Evolutionary conservation across 2,113 vertebrate genomes (phyloP), one percentile per base, ranked within the genome.

Genomic region (Elgaria multicarinata): DNA sequence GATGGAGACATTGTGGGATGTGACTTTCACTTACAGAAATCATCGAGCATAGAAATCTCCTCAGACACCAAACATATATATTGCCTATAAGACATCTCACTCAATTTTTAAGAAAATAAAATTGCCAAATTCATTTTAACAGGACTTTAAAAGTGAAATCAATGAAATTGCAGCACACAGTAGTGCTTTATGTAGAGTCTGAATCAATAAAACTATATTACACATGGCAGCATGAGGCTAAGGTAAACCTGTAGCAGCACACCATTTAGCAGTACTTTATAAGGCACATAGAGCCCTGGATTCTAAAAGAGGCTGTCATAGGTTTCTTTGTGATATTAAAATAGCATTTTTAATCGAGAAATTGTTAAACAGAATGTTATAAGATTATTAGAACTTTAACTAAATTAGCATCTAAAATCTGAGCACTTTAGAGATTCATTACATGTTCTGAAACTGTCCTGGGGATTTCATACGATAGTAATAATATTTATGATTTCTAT

Each of bases 101-200:
- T 93, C 6, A 33, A 58, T 91, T 94, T 94, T 84, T 93, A 5
- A 24, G 74, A 74, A 93, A 79, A 7, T 89, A 94, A 84, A 77
- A 90, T 90, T 92, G 62, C 74, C 53, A 85, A 89, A 93, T 91
- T 93, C 92, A 91, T 96, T 95, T 94, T 94, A 88, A 93, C 82
- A 83, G 75, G 88, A 22, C 85, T 94, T 89, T 91, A 80, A 90
- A 92, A 94, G 89, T 83, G 31, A 90, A 91, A 92, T 93, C 89
- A 93, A 89, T 93, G 74, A 91, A 91, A 87, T 67, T 90, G 89
- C 79, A 86, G 74, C 82, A 39, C 3, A 0, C 88, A 86, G 88
- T 89, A 92, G 76, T 80, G 83, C 83, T 90, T 86, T 93, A 90
- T 94, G 93, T 94, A 83, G 83, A 89, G 62, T 91, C 39, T 78